Conservation (phyloP, 2,113 vertebrate species). For the Strigops habroptila region DNA sequence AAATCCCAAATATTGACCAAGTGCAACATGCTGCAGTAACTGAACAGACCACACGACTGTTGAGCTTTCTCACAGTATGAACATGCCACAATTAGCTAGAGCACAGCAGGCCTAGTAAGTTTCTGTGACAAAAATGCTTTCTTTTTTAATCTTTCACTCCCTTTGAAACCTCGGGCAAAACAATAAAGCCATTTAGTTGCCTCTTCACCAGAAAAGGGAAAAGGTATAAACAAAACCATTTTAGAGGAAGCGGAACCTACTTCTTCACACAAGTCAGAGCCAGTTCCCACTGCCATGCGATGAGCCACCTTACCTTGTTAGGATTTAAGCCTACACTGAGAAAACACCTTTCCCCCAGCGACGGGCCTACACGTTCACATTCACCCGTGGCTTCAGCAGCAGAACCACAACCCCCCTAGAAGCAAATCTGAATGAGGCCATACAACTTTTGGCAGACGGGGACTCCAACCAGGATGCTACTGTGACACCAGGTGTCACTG, state of each 20-base stretch:
- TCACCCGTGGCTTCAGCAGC: not conserved
- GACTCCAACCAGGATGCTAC: not conserved
- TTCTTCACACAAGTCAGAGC: not conserved
- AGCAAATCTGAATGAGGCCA: not conserved
- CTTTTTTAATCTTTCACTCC: rapidly evolving
- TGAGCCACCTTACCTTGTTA: not conserved
- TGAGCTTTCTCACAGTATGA: not conserved
- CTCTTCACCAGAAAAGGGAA: not conserved
- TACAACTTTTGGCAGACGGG: rapidly evolving
- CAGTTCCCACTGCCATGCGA: not conserved
- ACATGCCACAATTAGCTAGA: not conserved
- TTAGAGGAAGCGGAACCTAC: not conserved
- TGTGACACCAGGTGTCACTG: not conserved
- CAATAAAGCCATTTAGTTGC: not conserved
- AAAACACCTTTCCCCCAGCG: not conserved
- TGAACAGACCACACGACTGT: not conserved
- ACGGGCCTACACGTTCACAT: too few relatives aligned
- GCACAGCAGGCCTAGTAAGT: not conserved
- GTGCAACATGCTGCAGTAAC: not conserved
- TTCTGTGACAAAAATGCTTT: not conserved
- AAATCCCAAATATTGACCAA: not conserved
- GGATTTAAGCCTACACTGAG: not conserved
- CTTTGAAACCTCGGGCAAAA: not conserved
- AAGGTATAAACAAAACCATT: not conserved
- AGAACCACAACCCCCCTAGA: not conserved